Base-by-base conservation (phyloP, 2,888 invertebrate genomes). In the Mimumesa dahlbomi region DNA sequence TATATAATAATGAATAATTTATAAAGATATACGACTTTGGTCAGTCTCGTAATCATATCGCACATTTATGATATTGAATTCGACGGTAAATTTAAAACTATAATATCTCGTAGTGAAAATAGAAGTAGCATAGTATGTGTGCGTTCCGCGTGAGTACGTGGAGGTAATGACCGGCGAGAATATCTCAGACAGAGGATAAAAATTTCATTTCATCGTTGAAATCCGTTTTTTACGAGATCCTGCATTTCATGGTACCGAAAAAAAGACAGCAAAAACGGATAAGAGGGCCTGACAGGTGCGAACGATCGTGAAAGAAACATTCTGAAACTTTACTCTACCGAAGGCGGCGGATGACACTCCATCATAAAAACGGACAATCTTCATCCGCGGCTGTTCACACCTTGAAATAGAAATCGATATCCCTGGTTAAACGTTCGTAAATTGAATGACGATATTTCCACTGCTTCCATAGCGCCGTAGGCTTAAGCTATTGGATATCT, bases 261-360 rank as follows among this genome's bases (percentile, higher is more conserved):
- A 34, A n/a, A 34, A 38, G 7, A 2, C 9, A 38, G 5, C 22
- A 14, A 31, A 40, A 34, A 25, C 31, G n/a, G 29, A 7, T 7
- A 31, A 22, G 6, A 19, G 25, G 34, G 13, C 42, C 18, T 29
- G 7, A 22, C 29, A 45, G 45, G 6, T 43, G 31, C 50, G 9
- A 50, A 53, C 25, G 53, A 69, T 34, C 36, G 22, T 42, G 43
- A 34, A 29, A 29, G 40, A 49, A 63, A 40, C 31, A 42, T 54
- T 54, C 25, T n/a, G 29, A 22, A 54, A 61, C 52, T 66, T 38
- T 34, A 34, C n/a, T 65, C 11, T 19, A n/a, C 9, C 14, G 19
- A 46, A n/a, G 34, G 14, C n/a, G 22, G 18, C 16, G 29, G n/a
- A 52, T 13, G n/a, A 34, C 9, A n/a, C 34, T n/a, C n/a, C n/a